A percentile compares a stretch with the other conserved stretches of the same genome.
These are phyloP conservation scores for Drosophila phalerata DNA, from an alignment of 2,888 invertebrate genomes.

Conservation along the genomic window DNA sequence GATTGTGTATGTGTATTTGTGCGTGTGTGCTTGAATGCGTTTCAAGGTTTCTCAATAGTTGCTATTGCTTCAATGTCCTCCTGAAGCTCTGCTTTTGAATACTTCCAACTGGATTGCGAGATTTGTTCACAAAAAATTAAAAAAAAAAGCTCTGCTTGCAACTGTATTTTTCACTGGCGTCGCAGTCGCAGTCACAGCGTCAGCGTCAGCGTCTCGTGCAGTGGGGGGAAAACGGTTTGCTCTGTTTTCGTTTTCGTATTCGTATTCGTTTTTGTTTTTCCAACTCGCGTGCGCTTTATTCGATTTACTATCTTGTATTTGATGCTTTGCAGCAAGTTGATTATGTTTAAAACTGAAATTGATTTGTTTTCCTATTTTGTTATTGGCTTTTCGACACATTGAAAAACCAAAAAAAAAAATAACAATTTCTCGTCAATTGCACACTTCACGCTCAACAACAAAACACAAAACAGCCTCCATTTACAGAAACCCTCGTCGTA, in stretches of 20 bases:
- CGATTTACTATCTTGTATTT: constrained; percentile 7
- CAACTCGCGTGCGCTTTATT: constrained; percentile 45
- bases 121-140: not conserved
- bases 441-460: constrained; percentile 76
- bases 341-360: constrained; percentile 35
- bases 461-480: constrained; percentile 74
- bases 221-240: constrained; percentile 43
- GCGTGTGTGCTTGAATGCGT: constrained; percentile 20
- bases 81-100: constrained; percentile 24
- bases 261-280: constrained; percentile 51
- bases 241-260: constrained; percentile 47
- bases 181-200: constrained; percentile 26
- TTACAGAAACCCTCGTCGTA: constrained; percentile 76
- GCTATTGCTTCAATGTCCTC: constrained; percentile 42
- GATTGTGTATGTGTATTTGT: constrained; percentile 4
- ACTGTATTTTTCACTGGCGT: constrained; percentile 54
- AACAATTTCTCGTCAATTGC: constrained; percentile 70
- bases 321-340: constrained; percentile 35
- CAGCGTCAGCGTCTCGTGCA: constrained; percentile 24
- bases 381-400: constrained; percentile 63
- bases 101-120: constrained; percentile 3
- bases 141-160: constrained; percentile 17
- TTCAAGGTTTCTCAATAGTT: constrained; percentile 56
- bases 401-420: constrained; percentile 54
- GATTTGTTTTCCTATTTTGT: constrained; percentile 40